These are phyloP conservation scores for Corythoichthys haematopterus DNA, from an alignment of 2,113 vertebrate species.

Conservation along the genomic window DNA sequence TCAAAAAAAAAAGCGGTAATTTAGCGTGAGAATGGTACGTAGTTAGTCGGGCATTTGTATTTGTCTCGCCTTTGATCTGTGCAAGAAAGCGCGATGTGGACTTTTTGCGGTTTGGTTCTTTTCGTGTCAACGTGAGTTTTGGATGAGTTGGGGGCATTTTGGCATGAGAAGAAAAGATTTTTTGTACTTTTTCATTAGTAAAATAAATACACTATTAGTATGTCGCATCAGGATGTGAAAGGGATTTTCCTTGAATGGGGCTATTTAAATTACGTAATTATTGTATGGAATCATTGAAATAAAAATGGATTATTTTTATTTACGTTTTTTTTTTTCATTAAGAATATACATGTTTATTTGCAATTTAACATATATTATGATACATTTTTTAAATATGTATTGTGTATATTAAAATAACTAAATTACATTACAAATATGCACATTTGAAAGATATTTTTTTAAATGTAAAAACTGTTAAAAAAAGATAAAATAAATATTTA, in stretches of 20 bases:
- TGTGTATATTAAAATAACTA: no score
- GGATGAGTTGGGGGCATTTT: neutral
- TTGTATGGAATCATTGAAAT: no score
- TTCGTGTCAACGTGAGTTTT: slow-evolving; percentile 16
- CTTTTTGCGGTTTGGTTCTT: slow-evolving; percentile 24
- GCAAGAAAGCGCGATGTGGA: slow-evolving; percentile 19
- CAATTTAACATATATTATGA: no score
- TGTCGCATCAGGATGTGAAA: slow-evolving; percentile 8
- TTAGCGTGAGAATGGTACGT: slow-evolving; percentile 40
- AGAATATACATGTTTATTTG: no score
- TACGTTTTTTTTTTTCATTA: no score
- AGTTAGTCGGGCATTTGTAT: slow-evolving; percentile 11
- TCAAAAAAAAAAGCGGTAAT: slow-evolving; percentile 29
- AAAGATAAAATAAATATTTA: no score
- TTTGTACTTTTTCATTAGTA: neutral
- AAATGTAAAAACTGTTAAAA: no score
- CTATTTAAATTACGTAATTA: neutral
- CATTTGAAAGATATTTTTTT: no score
- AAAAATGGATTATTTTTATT: no score
- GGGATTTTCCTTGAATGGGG: no score
- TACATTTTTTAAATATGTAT: no score
- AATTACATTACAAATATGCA: no score
- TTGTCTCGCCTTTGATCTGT: slow-evolving; percentile 16
- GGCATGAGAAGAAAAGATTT: neutral
- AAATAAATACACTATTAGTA: neutral